Evolutionary conservation across 2,888 invertebrate genomes (phyloP).

Genomic region (Polydrusus tereticollis): DNA sequence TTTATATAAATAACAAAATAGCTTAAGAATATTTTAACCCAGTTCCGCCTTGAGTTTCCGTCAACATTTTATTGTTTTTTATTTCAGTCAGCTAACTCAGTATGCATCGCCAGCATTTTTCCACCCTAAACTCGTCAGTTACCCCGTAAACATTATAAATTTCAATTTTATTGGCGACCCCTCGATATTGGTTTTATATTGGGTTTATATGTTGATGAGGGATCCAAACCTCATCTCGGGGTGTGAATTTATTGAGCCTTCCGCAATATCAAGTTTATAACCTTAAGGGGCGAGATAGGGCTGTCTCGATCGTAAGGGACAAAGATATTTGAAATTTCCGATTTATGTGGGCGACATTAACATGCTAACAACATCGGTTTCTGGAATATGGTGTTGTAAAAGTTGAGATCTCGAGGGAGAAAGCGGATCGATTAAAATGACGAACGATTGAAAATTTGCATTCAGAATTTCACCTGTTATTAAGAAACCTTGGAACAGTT

Average conservation of each 20-base stretch:
- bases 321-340: conserved; percentile 35
- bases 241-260: conserved; percentile 43
- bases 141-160: conserved; percentile 22
- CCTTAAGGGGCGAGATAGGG: conserved; percentile 32
- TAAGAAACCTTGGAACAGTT: not conserved
- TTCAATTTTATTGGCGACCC: conserved; percentile 47
- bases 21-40: too few relatives aligned
- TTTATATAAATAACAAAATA: too few relatives aligned
- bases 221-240: conserved; percentile 32
- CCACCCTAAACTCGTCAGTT: not conserved
- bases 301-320: conserved; percentile 21
- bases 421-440: not conserved
- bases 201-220: conserved; percentile 58
- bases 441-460: conserved; percentile 3
- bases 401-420: not conserved
- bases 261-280: conserved; percentile 42
- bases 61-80: too few relatives aligned
- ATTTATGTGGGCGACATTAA: conserved; percentile 37
- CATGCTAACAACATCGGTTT: conserved; percentile 27
- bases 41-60: too few relatives aligned
- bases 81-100: too few relatives aligned
- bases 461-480: not conserved
- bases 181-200: conserved; percentile 59
- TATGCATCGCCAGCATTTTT: conserved; percentile 2
- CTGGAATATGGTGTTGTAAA: conserved; percentile 19